A percentile compares a stretch with the other conserved stretches of the same genome.
Evolutionary conservation across 2,113 vertebrate genomes (phyloP).

Genomic region (Ceyx margarethae): DNA sequence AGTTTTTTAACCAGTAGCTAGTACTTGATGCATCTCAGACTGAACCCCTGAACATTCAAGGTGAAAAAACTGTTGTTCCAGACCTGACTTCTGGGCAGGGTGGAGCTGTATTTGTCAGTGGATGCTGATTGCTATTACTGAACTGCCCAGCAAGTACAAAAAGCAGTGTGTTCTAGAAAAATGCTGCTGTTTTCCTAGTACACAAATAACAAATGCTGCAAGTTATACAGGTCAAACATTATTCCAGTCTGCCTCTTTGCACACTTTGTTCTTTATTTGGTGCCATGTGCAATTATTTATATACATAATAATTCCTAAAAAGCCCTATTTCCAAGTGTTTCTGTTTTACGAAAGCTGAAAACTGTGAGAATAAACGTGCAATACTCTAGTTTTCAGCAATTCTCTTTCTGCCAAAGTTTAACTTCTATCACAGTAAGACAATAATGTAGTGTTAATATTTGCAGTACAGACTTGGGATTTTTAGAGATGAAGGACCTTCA

Average conservation of each 20-base stretch:
- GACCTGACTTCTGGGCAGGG: not conserved
- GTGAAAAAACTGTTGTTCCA: not conserved
- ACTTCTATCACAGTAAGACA: not conserved
- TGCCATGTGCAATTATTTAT: not conserved
- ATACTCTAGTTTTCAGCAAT: not conserved
- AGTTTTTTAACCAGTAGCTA: not conserved
- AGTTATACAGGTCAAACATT: not conserved
- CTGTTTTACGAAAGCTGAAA: not conserved
- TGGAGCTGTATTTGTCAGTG: not conserved
- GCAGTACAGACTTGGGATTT: not conserved
- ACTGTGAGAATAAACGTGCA: not conserved
- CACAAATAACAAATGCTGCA: not conserved
- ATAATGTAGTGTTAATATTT: not conserved
- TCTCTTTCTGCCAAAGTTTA: not conserved
- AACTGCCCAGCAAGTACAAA: not conserved
- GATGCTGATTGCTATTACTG: not conserved
- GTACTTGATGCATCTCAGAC: not conserved
- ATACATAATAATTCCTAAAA: not conserved
- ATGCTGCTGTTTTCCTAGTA: not conserved
- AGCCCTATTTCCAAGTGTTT: not conserved
- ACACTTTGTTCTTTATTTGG: not conserved
- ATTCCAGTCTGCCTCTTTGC: not conserved
- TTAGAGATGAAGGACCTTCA: not conserved
- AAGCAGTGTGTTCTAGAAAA: not conserved
- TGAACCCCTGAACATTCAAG: not conserved